Base-by-base conservation (phyloP, 2,113 vertebrate genomes). In the Dicentrarchus labrax region DNA sequence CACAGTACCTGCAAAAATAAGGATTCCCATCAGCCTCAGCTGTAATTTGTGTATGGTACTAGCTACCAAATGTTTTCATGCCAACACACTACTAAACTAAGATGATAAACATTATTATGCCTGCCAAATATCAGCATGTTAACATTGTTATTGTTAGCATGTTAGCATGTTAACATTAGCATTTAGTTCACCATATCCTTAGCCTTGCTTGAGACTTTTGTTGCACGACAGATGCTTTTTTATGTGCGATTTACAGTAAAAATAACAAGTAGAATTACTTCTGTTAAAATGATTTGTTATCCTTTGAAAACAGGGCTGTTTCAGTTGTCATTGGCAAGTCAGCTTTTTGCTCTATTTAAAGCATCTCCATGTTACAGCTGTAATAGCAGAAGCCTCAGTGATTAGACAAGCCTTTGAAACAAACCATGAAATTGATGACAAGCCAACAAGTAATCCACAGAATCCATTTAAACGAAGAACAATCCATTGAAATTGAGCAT, bases 371-470 rank as follows among this genome's bases (percentile, higher is more conserved):
- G 72, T 82, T 82, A 53, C 70, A 72, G 48, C 66, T 82, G 70
- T 64, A 43, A 54, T 36, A 83, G 60, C 54, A 79, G 75, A 81
- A 80, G 78, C 54, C 45, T 81, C 0, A 36, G 5, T 70, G 72
- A 90, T 86, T 60, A 73, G 74, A 90, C 73, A 66, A 80, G 78
- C 70, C 73, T 69, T 78, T 69, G 53, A 78, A 86, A 80, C 77
- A 78, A 87, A 78, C 69, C 76, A 45, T 89, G 81, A 90, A 88
- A 92, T 87, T 87, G 82, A 93, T 90, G 84, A 88, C 76, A 79
- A 82, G 87, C 86, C 60, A 82, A 88, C 72, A 76, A 81, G 76
- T 85, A 80, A 91, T 84, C 82, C 86, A 84, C 57, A 71, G 38
- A 80, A 72, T 54, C 60, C 50, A 60, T 88, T 82, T 73, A 82